Evolutionary conservation across 2,113 vertebrate species (phyloP).

Genomic region (Mormyrus iriodes): DNA sequence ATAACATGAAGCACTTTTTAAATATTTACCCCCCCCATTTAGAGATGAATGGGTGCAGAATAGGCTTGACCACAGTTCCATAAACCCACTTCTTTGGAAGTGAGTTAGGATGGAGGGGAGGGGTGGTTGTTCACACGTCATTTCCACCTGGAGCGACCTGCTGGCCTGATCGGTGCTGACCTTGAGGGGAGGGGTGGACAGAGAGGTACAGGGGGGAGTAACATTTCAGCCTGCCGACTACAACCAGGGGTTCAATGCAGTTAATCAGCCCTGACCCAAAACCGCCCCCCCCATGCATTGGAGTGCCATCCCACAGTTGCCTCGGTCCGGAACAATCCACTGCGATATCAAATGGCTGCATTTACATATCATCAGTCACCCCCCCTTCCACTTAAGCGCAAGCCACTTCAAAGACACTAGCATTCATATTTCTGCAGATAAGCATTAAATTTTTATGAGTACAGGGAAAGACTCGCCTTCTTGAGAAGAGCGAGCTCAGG

Average conservation of each 20-base stretch:
- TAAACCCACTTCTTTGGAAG: not conserved
- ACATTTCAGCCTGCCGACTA: conserved; percentile 31
- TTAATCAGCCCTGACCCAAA: conserved; percentile 43
- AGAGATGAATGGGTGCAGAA: not conserved
- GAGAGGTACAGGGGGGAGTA: conserved; percentile 22
- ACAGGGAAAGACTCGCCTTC: conserved; percentile 2
- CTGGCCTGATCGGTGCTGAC: conserved; percentile 46
- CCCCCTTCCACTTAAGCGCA: conserved; percentile 12
- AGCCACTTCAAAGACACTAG: conserved; percentile 27
- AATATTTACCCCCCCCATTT: not conserved
- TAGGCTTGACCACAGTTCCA: not conserved
- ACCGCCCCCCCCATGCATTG: not conserved
- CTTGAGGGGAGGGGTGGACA: conserved; percentile 38
- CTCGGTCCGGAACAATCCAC: not conserved
- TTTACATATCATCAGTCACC: conserved; percentile 32
- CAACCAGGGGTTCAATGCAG: conserved; percentile 28
- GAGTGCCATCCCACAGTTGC: not conserved
- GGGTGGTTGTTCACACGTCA: conserved; percentile 18
- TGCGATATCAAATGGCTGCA: conserved; percentile 18
- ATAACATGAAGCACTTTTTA: not conserved
- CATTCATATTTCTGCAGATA: conserved; percentile 29
- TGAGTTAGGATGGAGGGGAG: not conserved
- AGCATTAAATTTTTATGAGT: conserved; percentile 25
- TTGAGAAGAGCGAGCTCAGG: not conserved
- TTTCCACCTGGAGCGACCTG: conserved; percentile 47